Percentiles rank a stretch among this genome's conserved stretches.
These are phyloP conservation scores for Ictalurus punctatus DNA, from an alignment of 2,113 vertebrate species.

Conservation along the genomic window DNA sequence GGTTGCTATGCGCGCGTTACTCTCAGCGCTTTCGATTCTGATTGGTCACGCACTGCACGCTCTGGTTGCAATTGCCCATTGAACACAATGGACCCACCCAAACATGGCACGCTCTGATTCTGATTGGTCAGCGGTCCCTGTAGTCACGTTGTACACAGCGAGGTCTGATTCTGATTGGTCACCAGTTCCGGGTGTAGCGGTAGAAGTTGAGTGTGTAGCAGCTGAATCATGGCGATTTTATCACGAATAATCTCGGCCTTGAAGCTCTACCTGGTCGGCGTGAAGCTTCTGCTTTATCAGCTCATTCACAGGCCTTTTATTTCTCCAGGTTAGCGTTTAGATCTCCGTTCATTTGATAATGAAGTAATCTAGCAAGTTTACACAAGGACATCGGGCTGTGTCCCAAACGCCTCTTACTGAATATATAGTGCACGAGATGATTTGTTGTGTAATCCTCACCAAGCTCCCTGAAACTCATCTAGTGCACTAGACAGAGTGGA, in stretches of 20 bases:
- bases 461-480: neutral
- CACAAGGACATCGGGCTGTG: neutral
- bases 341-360: neutral
- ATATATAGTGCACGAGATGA: neutral
- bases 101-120: neutral
- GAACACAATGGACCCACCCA: neutral
- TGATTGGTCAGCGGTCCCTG: neutral
- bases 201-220: neutral
- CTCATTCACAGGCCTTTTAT: slow-evolving; percentile 1
- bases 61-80: no score
- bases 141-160: neutral
- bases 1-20: neutral
- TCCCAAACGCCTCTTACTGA: neutral
- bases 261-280: slow-evolving; percentile 63
- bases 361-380: neutral
- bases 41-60: neutral
- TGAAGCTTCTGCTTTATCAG: slow-evolving; percentile 62
- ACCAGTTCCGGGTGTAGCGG: no score
- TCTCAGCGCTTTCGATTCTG: neutral
- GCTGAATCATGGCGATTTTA: slow-evolving; percentile 29
- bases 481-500: neutral
- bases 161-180: neutral
- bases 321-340: neutral
- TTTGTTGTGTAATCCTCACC: neutral
- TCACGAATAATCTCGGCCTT: slow-evolving; percentile 47